A percentile compares a stretch with the other conserved stretches of the same genome.
Conservation (phyloP, 2,797 vertebrate species). For the Mormyrops attenuatus region DNA sequence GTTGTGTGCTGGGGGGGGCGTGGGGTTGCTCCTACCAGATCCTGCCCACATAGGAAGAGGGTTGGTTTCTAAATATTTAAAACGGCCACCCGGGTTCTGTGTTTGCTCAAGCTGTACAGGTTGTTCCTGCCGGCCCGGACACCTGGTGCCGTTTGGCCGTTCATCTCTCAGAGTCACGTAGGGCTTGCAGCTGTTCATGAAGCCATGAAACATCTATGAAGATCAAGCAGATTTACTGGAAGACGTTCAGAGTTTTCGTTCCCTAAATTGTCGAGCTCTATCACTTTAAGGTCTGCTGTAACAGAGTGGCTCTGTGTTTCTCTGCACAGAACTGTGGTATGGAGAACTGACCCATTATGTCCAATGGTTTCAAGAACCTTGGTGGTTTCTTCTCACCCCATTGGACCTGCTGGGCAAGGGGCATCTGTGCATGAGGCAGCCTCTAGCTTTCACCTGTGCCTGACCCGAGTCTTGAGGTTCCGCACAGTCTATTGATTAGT, state of each 20-base stretch:
- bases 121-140: conserved; percentile 37
- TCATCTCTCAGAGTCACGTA: not conserved
- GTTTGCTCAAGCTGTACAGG: conserved; percentile 67
- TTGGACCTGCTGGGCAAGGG: not conserved
- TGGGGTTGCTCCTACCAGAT: conserved; percentile 64
- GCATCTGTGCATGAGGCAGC: not conserved
- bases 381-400: not conserved
- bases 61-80: conserved; percentile 55
- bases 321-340: not conserved
- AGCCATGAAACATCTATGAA: not conserved
- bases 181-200: not conserved
- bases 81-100: conserved; percentile 71
- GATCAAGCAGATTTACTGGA: not conserved
- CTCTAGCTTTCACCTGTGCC: not conserved
- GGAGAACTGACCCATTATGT: not conserved
- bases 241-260: not conserved
- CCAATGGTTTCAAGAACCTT: not conserved
- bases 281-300: not conserved
- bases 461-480: not conserved
- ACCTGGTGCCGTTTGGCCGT: not conserved
- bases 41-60: conserved; percentile 51
- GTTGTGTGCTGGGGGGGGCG: not conserved
- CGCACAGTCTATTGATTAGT: not conserved
- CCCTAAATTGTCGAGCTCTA: not conserved
- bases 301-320: not conserved